Conservation (phyloP, 2,797 vertebrate genomes). For the Huso huso region DNA sequence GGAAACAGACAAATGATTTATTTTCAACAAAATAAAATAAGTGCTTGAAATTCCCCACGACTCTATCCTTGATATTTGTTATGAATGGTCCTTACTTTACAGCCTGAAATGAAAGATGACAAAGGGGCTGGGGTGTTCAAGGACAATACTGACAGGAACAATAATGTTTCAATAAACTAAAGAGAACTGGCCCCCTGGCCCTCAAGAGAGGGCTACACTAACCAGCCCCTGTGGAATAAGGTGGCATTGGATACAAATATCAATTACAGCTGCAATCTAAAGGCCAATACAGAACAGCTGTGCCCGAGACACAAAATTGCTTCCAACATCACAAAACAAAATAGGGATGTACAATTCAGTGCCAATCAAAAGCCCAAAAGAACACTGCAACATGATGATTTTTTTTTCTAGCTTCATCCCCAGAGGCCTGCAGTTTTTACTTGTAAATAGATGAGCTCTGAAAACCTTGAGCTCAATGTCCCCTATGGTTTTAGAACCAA, state of each 20-base stretch:
- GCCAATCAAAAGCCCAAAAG: not conserved
- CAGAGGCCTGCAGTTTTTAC: too few species aligned
- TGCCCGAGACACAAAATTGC: not conserved
- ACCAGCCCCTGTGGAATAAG: too few species aligned
- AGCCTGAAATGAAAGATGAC: not conserved
- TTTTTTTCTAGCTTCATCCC: too few species aligned
- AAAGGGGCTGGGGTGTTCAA: not conserved
- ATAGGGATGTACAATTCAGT: not conserved
- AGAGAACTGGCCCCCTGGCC: not conserved
- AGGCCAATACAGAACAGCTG: not conserved
- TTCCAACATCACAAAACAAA: not conserved
- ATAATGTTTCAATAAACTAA: not conserved
- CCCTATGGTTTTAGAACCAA: too few species aligned
- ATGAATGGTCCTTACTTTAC: not conserved
- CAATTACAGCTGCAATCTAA: not conserved
- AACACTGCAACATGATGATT: too few species aligned
- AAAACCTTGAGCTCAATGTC: too few species aligned
- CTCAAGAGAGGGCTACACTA: not conserved
- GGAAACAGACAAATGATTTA: too few species aligned
- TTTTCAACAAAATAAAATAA: too few species aligned
- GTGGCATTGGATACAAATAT: not conserved
- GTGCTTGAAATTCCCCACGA: not conserved
- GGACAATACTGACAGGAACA: not conserved
- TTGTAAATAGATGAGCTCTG: too few species aligned
- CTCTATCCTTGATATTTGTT: not conserved